A percentile compares a stretch with the other conserved stretches of the same genome.
These are phyloP conservation scores for Choreutis nemorana DNA, from an alignment of 2,888 invertebrate genomes.

Conservation along the genomic window DNA sequence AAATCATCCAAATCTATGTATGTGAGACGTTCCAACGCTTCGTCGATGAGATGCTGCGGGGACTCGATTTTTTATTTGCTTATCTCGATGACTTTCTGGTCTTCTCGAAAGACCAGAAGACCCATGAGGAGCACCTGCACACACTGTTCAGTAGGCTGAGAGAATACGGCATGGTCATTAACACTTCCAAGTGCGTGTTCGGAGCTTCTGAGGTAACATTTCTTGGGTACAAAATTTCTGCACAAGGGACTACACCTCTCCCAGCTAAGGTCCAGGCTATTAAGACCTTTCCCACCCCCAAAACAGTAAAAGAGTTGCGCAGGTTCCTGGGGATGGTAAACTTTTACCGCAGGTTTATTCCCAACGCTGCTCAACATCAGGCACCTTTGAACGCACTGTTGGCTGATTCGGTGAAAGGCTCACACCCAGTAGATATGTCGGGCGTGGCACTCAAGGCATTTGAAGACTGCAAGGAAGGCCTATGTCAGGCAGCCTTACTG, in stretches of 20 bases:
- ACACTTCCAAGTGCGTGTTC: too few species aligned
- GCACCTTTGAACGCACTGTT: constrained; percentile 21
- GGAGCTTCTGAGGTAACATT: too few species aligned
- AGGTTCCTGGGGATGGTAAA: constrained; percentile 19
- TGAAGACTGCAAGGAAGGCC: constrained; percentile 16
- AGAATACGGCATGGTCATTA: too few species aligned
- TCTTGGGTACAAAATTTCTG: constrained; percentile 14
- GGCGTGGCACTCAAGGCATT: constrained; percentile 14
- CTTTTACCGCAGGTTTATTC: constrained; percentile 23
- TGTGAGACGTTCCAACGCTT: too few species aligned
- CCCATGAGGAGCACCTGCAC: too few species aligned
- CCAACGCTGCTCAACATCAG: constrained; percentile 22
- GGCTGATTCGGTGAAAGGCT: constrained; percentile 16
- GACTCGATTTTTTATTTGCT: too few species aligned
- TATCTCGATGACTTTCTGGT: too few species aligned
- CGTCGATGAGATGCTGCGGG: too few species aligned
- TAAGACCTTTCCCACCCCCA: constrained; percentile 12
- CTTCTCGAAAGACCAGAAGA: too few species aligned
- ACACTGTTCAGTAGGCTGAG: too few species aligned
- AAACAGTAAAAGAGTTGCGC: constrained; percentile 12
- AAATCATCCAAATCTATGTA: too few species aligned
- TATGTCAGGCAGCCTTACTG: constrained; percentile 20
- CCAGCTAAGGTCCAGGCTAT: constrained; percentile 19
- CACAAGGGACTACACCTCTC: constrained; percentile 20
- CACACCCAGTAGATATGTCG: constrained; percentile 14